Evolutionary conservation across 1,140 invertebrate species (phyloP), one percentile per base, ranked within the genome.

Genomic region (Pseudobourletiella spinata): DNA sequence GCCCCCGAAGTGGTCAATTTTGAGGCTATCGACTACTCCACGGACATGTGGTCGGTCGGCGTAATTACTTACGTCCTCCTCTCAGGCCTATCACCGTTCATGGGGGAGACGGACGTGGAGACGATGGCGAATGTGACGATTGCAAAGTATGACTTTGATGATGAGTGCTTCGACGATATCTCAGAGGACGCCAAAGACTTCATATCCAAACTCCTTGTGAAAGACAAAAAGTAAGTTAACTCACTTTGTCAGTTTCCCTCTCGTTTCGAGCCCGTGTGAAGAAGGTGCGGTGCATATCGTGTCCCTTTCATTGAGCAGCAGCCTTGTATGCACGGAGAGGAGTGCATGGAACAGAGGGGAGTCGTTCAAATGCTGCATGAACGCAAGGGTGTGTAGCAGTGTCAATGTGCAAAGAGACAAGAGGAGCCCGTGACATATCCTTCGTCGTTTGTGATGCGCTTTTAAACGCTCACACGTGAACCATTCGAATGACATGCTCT

Each of bases 1-100:
- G 94, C 95, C 0, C 95, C 95, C 0, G 95, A 98, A 82, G 93
- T 98, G 6, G 91, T 99, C 1, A 98, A 97, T 77, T 98, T 96
- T 76, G 95, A 98, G 73, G 86, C 88, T 74, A 95, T 98, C 68
- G 86, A 89, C 46, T 95, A 87, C 28, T n/a, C 54, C 35, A 55
- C 52, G 16, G 95, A 98, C 72, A 94, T 98, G 89, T 99, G 95
- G 95, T 95, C 79, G 54, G 69, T 83, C 29, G 82, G 82, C 18
- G 80, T 83, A 3, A 74, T 83, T 42, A 75, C 80, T 0, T 83
- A 83, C 63, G 82, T 83, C 0, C 76, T 83, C 61, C 79, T 99
- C 69, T 98, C 94, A 16, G 95, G 95, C 29, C 78, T 99, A 39
- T 98, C 95, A 25, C 95, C 95, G 18, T 98, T 99, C 77, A 95